Evolutionary conservation across 2,888 invertebrate genomes (phyloP), one percentile per base, ranked within the genome.

Genomic region (Pseudococcus longispinus): DNA sequence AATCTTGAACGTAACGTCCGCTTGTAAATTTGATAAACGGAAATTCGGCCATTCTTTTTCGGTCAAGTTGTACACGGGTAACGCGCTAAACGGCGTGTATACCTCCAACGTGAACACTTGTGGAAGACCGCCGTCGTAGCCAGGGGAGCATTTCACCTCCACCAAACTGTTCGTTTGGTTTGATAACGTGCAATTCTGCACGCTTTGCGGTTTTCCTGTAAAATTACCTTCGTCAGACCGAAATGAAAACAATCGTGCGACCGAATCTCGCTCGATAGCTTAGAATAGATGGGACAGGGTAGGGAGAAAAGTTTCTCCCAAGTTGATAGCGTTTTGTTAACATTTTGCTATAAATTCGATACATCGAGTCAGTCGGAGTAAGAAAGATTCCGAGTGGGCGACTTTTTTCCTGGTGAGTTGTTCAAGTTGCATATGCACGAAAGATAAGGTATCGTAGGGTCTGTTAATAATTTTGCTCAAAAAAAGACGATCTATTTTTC

Each of bases 101-200:
- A 96, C 96, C 91, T 97, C 96, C 88, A 97, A 91, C 85, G 95
- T 92, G 91, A 97, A 97, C 88, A 94, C 94, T 91, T 97, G 97
- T 70, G 95, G 95, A 88, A 97, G 92, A 0, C 97, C 97, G 1
- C 97, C 97, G 90, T 97, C 96, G 91, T 96, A 96, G 77, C 97
- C 97, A 0, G 95, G 93, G 26, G 95, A 94, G 91, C 97, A 97
- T 89, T 96, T 95, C 88, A 97, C 94, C 90, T 95, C 95, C 90
- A 97, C 91, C 26, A 89, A 89, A 11, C 89, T 89, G 82, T 89
- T 89, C 32, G 89, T 89, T 42, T 89, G 88, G 29, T 89, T 89
- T 32, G 95, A 94, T 74, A 97, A 92, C 32, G 96, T 96, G 91
- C 97, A 97, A 92, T 97, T 97, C 89, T 95, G 94, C 89, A 96